These are phyloP conservation scores for Sebastes nivosus DNA, from an alignment of 2,797 vertebrate genomes.

Conservation along the genomic window DNA sequence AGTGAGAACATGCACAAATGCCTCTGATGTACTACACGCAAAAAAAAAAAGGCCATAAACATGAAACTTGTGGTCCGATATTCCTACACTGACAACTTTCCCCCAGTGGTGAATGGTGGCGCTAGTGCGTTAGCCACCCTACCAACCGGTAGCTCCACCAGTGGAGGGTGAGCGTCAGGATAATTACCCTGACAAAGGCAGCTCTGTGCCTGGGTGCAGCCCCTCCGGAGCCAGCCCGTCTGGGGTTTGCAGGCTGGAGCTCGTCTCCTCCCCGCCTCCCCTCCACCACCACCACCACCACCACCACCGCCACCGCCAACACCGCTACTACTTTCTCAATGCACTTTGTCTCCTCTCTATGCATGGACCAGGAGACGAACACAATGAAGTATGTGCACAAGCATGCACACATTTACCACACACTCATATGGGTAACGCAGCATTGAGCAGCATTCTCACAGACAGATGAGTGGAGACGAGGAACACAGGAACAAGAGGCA, in stretches of 20 bases:
- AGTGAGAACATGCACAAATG: neutral
- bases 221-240: constrained; percentile 97
- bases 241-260: constrained; percentile 94
- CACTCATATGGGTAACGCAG: neutral
- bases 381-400: constrained; percentile 26
- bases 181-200: constrained; percentile 99
- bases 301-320: constrained; percentile 27
- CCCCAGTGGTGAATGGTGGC: constrained; percentile 66
- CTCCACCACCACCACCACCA: constrained; percentile 12
- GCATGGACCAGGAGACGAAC: constrained; percentile 24
- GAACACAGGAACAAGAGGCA: constrained; percentile 40
- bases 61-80: neutral
- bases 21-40: neutral
- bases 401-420: constrained; percentile 6
- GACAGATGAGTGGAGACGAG: constrained; percentile 27
- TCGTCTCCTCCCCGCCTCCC: constrained; percentile 84
- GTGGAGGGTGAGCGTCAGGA: constrained; percentile 87
- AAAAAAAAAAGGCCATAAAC: neutral
- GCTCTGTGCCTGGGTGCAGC: constrained; percentile 95
- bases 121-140: constrained; percentile 68
- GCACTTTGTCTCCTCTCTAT: constrained; percentile 87
- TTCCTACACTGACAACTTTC: constrained; percentile 48
- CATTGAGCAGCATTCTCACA: constrained; percentile 5
- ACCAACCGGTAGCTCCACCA: constrained; percentile 78
- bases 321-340: constrained; percentile 83